Conservation (phyloP, 2,888 invertebrate species). For the Trissolcus brochymenae region DNA sequence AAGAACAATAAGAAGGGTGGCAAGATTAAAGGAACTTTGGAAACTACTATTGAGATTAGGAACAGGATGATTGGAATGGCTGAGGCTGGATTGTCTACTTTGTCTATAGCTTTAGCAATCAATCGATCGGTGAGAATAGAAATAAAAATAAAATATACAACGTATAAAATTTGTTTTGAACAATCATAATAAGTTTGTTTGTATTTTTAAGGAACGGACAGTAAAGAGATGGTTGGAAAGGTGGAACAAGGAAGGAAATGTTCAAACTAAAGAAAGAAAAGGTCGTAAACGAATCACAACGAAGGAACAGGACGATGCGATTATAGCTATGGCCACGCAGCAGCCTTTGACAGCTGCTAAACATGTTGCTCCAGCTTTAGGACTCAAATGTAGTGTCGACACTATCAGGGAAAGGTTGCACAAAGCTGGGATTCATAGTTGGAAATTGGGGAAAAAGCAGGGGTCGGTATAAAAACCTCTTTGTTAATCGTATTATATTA, state of each 20-base stretch:
- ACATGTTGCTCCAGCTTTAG: conserved; percentile 73
- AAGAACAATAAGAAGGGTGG: conserved; percentile 71
- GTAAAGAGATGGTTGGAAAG: conserved; percentile 75
- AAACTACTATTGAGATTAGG: conserved; percentile 74
- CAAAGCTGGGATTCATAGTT: conserved; percentile 75
- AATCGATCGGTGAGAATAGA: conserved; percentile 70
- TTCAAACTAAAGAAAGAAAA: conserved; percentile 74
- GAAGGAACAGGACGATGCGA: conserved; percentile 74
- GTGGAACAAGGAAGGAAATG: conserved; percentile 75
- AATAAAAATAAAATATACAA: background rate
- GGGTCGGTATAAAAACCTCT: conserved; percentile 63
- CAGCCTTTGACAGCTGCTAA: conserved; percentile 75
- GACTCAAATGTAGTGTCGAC: conserved; percentile 74
- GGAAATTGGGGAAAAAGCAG: conserved; percentile 75
- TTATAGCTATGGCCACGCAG: conserved; percentile 74
- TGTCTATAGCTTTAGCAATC: conserved; percentile 74
- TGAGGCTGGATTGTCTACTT: conserved; percentile 73
- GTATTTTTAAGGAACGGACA: conserved; percentile 69
- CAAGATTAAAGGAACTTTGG: conserved; percentile 73
- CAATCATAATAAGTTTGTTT: conserved; percentile 19
- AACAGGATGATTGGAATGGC: conserved; percentile 76
- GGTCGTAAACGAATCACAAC: conserved; percentile 74
- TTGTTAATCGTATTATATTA: background rate
- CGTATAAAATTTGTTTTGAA: background rate
- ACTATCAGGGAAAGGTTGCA: conserved; percentile 73